Conservation (phyloP, 30 jellyfish, hydroid and myxozoan species). For the Aurelia aurita complex sp. Pacific region DNA sequence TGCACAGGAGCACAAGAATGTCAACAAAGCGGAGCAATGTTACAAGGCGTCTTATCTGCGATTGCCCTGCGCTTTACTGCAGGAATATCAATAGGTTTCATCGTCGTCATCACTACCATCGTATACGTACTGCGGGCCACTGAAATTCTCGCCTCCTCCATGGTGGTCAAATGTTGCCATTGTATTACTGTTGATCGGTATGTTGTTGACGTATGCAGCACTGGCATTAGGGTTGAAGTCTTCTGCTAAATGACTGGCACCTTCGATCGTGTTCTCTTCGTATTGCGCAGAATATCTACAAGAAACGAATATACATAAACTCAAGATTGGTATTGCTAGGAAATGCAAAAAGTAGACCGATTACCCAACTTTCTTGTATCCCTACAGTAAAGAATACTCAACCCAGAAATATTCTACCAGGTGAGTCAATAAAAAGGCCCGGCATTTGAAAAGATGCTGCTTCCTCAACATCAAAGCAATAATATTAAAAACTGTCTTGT, state of each 20-base stretch:
- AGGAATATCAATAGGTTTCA: conserved; percentile 14
- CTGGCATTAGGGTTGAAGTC: not conserved
- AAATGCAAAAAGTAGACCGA: too few relatives aligned
- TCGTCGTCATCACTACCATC: conserved; percentile 73
- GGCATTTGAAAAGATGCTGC: too few relatives aligned
- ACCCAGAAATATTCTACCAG: too few relatives aligned
- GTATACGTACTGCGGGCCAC: conserved; percentile 66
- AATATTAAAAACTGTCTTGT: too few relatives aligned
- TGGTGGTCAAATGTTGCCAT: conserved; percentile 5
- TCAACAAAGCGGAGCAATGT: not conserved
- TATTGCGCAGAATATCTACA: not conserved
- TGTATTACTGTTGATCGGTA: not conserved
- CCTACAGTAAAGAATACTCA: not conserved
- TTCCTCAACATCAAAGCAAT: too few relatives aligned
- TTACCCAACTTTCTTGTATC: too few relatives aligned
- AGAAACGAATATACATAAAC: not conserved
- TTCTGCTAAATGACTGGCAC: not conserved
- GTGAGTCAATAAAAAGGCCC: too few relatives aligned
- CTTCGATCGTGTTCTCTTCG: not conserved
- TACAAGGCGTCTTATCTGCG: conserved; percentile 20
- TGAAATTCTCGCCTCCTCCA: not conserved
- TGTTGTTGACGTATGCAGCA: not conserved
- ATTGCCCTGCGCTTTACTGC: conserved; percentile 11
- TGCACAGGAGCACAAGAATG: conserved; percentile 6
- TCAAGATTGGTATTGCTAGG: too few relatives aligned